Conservation (phyloP, 1,140 invertebrate species). For the Rhopalosiphum maidis region DNA sequence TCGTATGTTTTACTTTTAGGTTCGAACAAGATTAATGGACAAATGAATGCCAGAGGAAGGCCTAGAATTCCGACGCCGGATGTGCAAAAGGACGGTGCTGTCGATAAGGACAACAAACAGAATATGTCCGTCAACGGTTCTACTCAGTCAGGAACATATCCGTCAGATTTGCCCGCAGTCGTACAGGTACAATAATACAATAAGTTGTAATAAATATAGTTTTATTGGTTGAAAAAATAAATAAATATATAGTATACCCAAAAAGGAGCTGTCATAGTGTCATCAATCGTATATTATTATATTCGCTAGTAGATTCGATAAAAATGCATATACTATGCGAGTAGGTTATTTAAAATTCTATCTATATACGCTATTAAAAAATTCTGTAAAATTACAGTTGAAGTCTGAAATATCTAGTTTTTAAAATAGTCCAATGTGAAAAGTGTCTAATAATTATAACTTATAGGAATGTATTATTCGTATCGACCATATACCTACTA, state of each 20-base stretch:
- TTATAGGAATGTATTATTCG: not conserved
- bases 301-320: not conserved
- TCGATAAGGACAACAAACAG: conserved; percentile 64
- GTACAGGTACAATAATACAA: conserved; percentile 62
- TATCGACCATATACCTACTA: not conserved
- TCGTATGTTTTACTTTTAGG: conserved; percentile 58
- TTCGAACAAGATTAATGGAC: conserved; percentile 70
- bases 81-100: conserved; percentile 75
- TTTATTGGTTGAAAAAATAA: not conserved
- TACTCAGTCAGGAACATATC: conserved; percentile 69
- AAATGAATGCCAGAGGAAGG: conserved; percentile 74
- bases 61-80: conserved; percentile 86
- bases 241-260: not conserved
- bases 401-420: not conserved
- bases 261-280: not conserved
- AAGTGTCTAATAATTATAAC: not conserved
- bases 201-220: not conserved
- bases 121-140: conserved; percentile 67
- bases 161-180: conserved; percentile 71
- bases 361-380: not conserved
- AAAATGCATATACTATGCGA: not conserved
- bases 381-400: not conserved
- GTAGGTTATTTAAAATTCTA: not conserved
- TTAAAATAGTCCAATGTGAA: not conserved
- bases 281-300: not conserved